Evolutionary conservation across 2,888 invertebrate genomes (phyloP).

Genomic region (Cryptops parisi): DNA sequence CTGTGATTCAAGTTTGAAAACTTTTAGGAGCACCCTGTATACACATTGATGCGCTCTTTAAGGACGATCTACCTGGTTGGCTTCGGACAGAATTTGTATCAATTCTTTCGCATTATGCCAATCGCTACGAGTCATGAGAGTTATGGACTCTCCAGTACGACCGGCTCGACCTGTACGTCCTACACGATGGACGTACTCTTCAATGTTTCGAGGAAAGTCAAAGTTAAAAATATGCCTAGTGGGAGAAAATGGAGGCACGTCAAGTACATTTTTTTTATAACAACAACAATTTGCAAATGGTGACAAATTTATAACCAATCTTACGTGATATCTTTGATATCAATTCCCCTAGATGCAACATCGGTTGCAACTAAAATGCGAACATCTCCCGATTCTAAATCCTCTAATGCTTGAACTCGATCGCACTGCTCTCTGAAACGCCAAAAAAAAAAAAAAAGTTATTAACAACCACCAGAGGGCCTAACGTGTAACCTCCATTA

Average conservation of each 20-base stretch:
- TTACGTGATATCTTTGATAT: conserved; percentile 71
- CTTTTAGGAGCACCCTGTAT: background rate
- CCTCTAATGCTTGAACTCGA: conserved; percentile 53
- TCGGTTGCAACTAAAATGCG: conserved; percentile 84
- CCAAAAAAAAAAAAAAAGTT: background rate
- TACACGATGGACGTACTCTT: conserved; percentile 93
- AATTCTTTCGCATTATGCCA: conserved; percentile 69
- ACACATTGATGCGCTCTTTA: background rate
- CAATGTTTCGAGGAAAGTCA: conserved; percentile 86
- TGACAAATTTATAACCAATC: conserved; percentile 22
- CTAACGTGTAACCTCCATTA: background rate
- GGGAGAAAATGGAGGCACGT: conserved; percentile 20
- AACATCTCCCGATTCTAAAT: conserved; percentile 62
- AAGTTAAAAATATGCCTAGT: conserved; percentile 77
- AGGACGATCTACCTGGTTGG: conserved; percentile 47
- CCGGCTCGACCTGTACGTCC: conserved; percentile 91
- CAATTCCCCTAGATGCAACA: conserved; percentile 85
- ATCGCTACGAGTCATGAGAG: conserved; percentile 58
- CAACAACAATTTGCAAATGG: no score
- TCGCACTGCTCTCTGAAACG: conserved; percentile 48
- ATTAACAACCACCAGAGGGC: background rate
- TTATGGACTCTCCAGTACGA: conserved; percentile 62
- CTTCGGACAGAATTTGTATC: conserved; percentile 73
- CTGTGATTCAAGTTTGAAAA: background rate
- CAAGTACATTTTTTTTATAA: no score